These are phyloP conservation scores for Scomber scombrus DNA, from an alignment of 2,113 vertebrate genomes.

Conservation along the genomic window DNA sequence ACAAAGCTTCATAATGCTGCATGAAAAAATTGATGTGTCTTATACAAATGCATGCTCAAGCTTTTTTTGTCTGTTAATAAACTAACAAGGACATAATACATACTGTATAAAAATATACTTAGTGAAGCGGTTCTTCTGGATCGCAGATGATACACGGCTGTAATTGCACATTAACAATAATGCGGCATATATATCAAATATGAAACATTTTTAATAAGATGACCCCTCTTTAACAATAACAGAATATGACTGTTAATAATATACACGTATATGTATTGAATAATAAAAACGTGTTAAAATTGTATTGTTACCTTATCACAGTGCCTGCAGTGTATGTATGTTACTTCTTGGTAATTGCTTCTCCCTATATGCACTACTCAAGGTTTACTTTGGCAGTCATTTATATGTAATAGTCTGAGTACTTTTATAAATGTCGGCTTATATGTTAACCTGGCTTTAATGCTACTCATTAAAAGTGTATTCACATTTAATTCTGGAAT, in stretches of 20 bases:
- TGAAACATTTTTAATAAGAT: too few species aligned
- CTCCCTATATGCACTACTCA: too few species aligned
- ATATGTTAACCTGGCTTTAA: not conserved
- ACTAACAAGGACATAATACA: not conserved
- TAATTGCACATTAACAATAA: not conserved
- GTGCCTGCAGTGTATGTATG: too few species aligned
- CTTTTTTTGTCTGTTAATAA: not conserved
- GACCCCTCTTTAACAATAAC: too few species aligned
- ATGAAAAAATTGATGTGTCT: not conserved
- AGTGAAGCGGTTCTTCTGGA: not conserved
- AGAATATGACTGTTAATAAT: too few species aligned
- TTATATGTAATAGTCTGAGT: too few species aligned
- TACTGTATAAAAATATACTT: not conserved
- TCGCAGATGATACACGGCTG: not conserved
- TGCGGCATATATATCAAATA: not conserved
- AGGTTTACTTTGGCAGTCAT: too few species aligned
- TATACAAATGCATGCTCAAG: not conserved
- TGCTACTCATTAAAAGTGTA: not conserved
- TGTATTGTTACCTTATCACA: too few species aligned
- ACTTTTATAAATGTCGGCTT: not conserved
- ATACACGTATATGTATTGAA: too few species aligned
- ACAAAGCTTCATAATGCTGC: not conserved
- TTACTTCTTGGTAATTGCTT: too few species aligned
- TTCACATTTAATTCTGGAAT: constrained; percentile 10
- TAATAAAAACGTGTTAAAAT: too few species aligned